Evolutionary conservation across 2,888 invertebrate genomes (phyloP).

Genomic region (Nephrotoma guestfalica): DNA sequence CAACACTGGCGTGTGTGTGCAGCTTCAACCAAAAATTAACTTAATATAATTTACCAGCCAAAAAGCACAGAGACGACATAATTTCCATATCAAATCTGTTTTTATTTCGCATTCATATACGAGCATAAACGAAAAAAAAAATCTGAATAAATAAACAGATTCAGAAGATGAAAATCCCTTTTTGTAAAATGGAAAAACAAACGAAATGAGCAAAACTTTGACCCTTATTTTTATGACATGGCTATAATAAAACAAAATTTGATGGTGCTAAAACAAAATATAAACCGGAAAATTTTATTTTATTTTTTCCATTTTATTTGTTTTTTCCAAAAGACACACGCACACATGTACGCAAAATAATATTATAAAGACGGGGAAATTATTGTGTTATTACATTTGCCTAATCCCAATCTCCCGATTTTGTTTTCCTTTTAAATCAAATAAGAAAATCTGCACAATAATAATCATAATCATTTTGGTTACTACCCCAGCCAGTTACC

Average conservation of each 20-base stretch:
- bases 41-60: background rate
- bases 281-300: background rate
- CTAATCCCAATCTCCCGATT: background rate
- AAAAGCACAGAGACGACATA: background rate
- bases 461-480: background rate
- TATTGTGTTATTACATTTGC: background rate
- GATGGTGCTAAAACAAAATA: background rate
- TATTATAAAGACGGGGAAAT: background rate
- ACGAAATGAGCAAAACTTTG: background rate
- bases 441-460: background rate
- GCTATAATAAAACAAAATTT: background rate
- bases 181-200: background rate
- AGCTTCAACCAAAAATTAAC: background rate
- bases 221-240: background rate
- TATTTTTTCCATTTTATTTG: background rate
- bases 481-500: background rate
- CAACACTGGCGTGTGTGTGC: background rate
- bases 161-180: background rate
- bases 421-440: background rate
- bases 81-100: background rate
- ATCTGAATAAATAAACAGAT: background rate
- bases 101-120: background rate
- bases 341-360: background rate
- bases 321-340: background rate
- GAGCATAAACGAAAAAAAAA: background rate